Base-by-base conservation (phyloP, 2,113 vertebrate species). In the Cariama cristata region DNA sequence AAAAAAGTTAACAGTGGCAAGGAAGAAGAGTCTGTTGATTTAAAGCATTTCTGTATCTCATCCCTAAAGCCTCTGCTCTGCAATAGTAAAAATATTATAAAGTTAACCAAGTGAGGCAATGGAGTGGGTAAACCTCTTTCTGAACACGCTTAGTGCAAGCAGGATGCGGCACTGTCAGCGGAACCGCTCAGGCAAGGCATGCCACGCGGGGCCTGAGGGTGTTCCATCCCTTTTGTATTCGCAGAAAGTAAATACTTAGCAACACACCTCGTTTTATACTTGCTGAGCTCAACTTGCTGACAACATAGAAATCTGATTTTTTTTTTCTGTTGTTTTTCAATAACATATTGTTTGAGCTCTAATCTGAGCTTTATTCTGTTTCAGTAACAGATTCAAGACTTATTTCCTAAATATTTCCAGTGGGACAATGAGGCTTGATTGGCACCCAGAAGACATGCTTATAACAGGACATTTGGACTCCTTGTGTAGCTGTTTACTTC, bases 91-190 rank as follows among this genome's bases (percentile, higher is more conserved):
- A 19, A 22, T 8, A 32, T 4, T 16, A 27, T 4, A 1, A 16
- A 42, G 15, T 32, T 33, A 11, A 11, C 4, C 50, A 14, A n/a
- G 45, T 1, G 10, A 32, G n/a, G 4, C 15, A 3, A 14, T 1
- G 8, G 26, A 22, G 2, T 5, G 20, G 28, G 45, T 5, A 6
- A n/a, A 6, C 32, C 50, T 33, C 59, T 14, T 42, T 30, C 56
- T 4, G 15, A 22, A 27, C 5, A 0, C 0, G 18, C 16, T 6
- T 6, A 19, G 55, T 0, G 33, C 19, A 1, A 9, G 30, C 23
- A 11, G 56, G 23, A 6, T 8, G 52, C 5, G 5, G 27, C 1
- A 3, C 71, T 24, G 38, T 0, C 23, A 4, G 56, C 2, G n/a
- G 32, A 8, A 11, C 69, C 9, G 56, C 49, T 23, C 55, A 7